Conservation (phyloP, 2,797 vertebrate genomes). For the Pseudochromis fuscus region DNA sequence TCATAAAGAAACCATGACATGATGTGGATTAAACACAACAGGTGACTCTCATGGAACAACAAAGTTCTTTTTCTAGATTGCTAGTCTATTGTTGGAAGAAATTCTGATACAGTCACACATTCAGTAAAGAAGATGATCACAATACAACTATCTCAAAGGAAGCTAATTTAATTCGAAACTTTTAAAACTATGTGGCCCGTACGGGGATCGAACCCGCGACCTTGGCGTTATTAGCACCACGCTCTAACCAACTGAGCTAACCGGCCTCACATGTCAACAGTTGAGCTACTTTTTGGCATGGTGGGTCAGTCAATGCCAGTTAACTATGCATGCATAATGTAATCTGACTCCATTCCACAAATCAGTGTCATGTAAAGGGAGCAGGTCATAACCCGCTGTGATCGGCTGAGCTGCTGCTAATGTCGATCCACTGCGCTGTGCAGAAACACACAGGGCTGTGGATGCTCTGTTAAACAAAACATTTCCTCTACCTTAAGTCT, state of each 20-base stretch:
- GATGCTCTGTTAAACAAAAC: background rate
- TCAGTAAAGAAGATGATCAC: too few species aligned
- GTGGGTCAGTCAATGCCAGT: too few species aligned
- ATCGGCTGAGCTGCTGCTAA: background rate
- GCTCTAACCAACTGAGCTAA: slow-evolving; percentile 77
- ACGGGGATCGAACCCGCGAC: slow-evolving; percentile 77
- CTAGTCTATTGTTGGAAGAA: too few species aligned
- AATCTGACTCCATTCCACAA: background rate
- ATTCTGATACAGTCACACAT: too few species aligned
- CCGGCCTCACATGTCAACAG: background rate
- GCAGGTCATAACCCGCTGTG: background rate
- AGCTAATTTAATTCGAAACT: too few species aligned
- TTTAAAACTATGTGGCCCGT: slow-evolving; percentile 30
- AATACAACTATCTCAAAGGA: too few species aligned
- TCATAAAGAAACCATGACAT: background rate
- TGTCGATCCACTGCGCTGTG: too few species aligned
- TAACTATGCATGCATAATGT: background rate
- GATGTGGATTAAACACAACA: background rate
- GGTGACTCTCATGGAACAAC: too few species aligned
- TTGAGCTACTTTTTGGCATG: background rate
- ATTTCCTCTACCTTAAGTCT: too few species aligned
- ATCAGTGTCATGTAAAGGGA: background rate
- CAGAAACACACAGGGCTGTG: too few species aligned
- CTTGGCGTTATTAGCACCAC: slow-evolving; percentile 80
- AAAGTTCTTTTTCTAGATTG: too few species aligned